phyloP scores from a whole-genome alignment of 1,140 invertebrate genomes.

The Telenomus remus region DNA sequence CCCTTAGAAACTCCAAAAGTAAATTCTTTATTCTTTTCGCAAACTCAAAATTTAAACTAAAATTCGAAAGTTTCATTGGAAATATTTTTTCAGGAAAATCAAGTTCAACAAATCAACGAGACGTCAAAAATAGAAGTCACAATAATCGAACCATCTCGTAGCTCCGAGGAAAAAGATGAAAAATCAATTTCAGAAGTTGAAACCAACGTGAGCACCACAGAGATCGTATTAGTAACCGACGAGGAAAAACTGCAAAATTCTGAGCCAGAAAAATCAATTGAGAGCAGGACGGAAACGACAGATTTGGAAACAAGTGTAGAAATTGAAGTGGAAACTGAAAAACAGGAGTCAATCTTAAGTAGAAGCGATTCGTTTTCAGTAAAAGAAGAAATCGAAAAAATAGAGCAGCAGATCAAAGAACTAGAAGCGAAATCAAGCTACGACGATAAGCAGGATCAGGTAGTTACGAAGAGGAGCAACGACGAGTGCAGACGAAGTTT shows the following conservation, averaged over 20 bases:
- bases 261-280: background rate
- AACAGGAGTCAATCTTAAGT: conserved; percentile 17
- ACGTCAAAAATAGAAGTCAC: conserved; percentile 55
- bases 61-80: too few relatives aligned
- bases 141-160: conserved; percentile 53
- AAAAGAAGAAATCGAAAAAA: conserved; percentile 70
- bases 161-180: conserved; percentile 28
- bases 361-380: conserved; percentile 67
- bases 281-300: background rate
- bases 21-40: conserved; percentile 12
- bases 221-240: background rate
- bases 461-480: conserved; percentile 47
- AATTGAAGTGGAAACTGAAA: too few relatives aligned
- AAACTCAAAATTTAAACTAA: conserved; percentile 4
- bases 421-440: conserved; percentile 56
- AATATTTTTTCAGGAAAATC: conserved; percentile 47
- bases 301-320: too few relatives aligned
- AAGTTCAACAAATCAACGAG: conserved; percentile 18
- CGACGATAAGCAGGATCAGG: conserved; percentile 18
- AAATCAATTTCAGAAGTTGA: background rate
- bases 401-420: conserved; percentile 69
- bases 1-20: conserved; percentile 57
- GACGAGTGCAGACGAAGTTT: conserved; percentile 66
- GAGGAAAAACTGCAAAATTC: background rate
- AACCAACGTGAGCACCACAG: background rate